Conservation (phyloP, 2,113 vertebrate species). For the Hiodon tergisus region DNA sequence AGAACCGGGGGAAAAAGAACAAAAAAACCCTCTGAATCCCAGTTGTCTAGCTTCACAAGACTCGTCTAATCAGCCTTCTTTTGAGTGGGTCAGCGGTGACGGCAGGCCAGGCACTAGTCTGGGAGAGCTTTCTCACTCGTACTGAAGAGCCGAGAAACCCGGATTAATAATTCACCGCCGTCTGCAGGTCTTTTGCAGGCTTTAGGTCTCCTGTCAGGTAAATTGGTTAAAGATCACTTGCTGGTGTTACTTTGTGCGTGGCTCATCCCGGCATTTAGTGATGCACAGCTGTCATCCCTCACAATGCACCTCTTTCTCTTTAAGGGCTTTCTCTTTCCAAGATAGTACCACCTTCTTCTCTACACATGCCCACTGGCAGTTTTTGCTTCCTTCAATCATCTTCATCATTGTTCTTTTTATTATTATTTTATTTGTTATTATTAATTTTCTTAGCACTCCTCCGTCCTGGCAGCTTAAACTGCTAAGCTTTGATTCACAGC, state of each 20-base stretch:
- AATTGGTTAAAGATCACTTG: constrained; percentile 26
- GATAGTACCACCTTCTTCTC: not conserved
- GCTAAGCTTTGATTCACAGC: not conserved
- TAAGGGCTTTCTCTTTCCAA: not conserved
- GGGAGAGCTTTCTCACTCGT: constrained; percentile 27
- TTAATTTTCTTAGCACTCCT: constrained; percentile 7
- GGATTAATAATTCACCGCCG: constrained; percentile 29
- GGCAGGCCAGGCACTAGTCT: constrained; percentile 10
- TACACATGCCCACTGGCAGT: not conserved
- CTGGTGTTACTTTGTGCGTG: constrained; percentile 17
- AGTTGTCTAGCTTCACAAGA: constrained; percentile 15
- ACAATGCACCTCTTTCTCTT: not conserved
- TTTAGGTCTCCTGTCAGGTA: constrained; percentile 29
- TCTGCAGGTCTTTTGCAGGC: constrained; percentile 20
- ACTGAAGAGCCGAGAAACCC: constrained; percentile 3
- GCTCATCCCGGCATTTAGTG: constrained; percentile 13
- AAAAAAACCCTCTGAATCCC: not conserved
- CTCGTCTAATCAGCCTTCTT: constrained; percentile 24
- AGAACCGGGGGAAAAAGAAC: too few relatives aligned
- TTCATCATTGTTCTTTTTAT: constrained; percentile 12
- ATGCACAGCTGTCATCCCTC: constrained; percentile 2
- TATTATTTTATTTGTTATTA: constrained; percentile 23
- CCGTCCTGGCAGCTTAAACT: too few relatives aligned
- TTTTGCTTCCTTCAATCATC: constrained; percentile 2
- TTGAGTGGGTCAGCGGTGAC: constrained; percentile 20